These are phyloP conservation scores for Cololabis saira DNA, from an alignment of 2,113 vertebrate species.

Conservation along the genomic window DNA sequence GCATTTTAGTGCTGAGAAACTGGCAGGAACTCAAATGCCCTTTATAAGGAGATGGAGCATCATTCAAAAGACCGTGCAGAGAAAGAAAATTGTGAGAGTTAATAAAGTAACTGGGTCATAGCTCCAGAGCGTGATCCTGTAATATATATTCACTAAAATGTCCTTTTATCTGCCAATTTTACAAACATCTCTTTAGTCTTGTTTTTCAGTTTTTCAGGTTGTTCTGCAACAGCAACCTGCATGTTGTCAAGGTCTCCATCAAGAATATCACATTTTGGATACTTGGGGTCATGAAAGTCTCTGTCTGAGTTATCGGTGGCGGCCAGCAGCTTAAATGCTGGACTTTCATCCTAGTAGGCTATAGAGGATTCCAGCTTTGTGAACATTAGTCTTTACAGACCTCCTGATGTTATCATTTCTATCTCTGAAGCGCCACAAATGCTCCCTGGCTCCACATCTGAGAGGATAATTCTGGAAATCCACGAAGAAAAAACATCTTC, in stretches of 20 bases:
- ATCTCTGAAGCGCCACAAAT: constrained; percentile 43
- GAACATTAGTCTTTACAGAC: constrained; percentile 60
- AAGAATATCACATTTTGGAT: constrained; percentile 22
- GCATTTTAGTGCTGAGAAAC: not conserved
- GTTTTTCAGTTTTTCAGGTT: too few species aligned
- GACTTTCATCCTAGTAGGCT: constrained; percentile 31
- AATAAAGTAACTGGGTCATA: too few species aligned
- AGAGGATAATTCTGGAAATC: constrained; percentile 52
- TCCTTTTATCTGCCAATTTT: too few species aligned
- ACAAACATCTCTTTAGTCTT: too few species aligned
- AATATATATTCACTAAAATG: too few species aligned
- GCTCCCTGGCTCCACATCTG: constrained; percentile 62
- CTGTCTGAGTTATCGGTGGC: not conserved
- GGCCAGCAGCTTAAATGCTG: constrained; percentile 10
- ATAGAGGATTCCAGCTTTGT: constrained; percentile 57
- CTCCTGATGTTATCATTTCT: constrained; percentile 58
- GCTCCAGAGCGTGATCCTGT: too few species aligned
- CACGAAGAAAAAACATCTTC: constrained; percentile 63
- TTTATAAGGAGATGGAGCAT: too few species aligned
- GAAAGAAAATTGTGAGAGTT: too few species aligned
- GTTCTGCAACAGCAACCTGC: too few species aligned
- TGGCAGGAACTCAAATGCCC: too few species aligned
- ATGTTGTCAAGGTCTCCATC: too few species aligned
- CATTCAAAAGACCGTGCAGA: too few species aligned
- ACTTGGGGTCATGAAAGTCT: constrained; percentile 42